Evolutionary conservation across 92 coral and sea anemone genomes (phyloP), one percentile per base, ranked within the genome.

Genomic region (Epizoanthus scotinus): DNA sequence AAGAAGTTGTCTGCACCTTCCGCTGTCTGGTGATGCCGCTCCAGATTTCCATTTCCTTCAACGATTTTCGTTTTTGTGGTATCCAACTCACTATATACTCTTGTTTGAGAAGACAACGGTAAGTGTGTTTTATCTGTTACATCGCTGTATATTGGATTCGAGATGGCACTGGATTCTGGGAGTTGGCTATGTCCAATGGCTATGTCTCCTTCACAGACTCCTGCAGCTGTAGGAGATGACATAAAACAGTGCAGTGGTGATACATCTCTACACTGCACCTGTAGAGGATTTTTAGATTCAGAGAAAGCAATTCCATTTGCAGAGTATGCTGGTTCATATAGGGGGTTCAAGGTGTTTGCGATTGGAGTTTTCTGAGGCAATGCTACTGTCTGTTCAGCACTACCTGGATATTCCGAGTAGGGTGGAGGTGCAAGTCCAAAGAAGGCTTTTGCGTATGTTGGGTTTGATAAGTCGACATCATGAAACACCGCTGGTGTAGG

Each of bases 371-470:
- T 64, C 70, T 64, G 70, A 8, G 70, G 70, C 47, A 64, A 64
- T 31, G 42, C 70, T 34, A 27, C 70, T 5, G 29, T 20, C 18
- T 64, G 70, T 10, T 64, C 70, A 17, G 31, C 0, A 38, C 8
- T 18, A 26, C 1, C 15, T 8, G 70, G 70, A 64, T 27, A 29
- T 17, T 64, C 70, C 7, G 70, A 26, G 70, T 64, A 64, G 0
- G 70, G 70, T 4, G 70, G 70, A 15, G 70, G 70, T 8, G 70
- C 70, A 20, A 64, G 70, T 5, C 70, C 70, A 64, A 14, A 64
- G 10, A 64, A 34, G 0, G 70, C 44, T 20, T 64, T 64, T 64
- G 70, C 70, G 28, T 64, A 64, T 29, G 70, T 64, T 29, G 70
- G 70, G 8, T 64, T 64, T 26, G 21, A 21, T 22, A 64, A 15